phyloP scores from a whole-genome alignment of 2,797 vertebrate species.

The Falco rusticolus region DNA sequence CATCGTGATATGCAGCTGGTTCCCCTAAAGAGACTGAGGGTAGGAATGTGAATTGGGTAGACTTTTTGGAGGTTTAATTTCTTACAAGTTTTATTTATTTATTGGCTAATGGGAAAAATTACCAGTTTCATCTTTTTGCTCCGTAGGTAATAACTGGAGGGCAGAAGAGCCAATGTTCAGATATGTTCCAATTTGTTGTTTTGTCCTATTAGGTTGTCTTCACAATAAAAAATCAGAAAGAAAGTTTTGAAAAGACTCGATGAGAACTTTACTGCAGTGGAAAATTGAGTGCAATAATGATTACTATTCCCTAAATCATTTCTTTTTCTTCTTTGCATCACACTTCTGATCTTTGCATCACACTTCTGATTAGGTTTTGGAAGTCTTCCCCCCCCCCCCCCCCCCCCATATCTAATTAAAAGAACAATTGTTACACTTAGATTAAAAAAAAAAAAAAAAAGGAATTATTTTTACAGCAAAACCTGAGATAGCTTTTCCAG shows the following conservation, averaged over 20 bases:
- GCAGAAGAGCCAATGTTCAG: not conserved
- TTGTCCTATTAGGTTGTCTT: not conserved
- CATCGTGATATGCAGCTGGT: accelerated
- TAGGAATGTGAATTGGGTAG: not conserved
- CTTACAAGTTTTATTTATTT: not conserved
- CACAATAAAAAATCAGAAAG: not conserved
- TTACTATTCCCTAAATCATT: not conserved
- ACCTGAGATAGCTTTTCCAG: not conserved
- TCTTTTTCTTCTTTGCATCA: not conserved
- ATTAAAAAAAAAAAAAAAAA: not conserved
- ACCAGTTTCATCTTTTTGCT: not conserved
- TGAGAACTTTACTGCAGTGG: not conserved
- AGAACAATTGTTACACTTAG: not conserved
- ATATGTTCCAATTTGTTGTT: not conserved
- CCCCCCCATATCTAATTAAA: not conserved
- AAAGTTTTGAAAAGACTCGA: not conserved
- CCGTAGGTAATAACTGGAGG: accelerated
- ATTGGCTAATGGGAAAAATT: not conserved
- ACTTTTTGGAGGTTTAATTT: not conserved
- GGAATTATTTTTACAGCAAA: not conserved
- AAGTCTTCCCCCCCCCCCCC: not conserved
- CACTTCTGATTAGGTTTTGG: not conserved
- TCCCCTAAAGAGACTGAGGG: not conserved
- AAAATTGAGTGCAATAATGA: not conserved
- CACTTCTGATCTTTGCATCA: not conserved